These are phyloP conservation scores for Quadroppia sp. DNA, from an alignment of 2,888 invertebrate species.

Conservation along the genomic window DNA sequence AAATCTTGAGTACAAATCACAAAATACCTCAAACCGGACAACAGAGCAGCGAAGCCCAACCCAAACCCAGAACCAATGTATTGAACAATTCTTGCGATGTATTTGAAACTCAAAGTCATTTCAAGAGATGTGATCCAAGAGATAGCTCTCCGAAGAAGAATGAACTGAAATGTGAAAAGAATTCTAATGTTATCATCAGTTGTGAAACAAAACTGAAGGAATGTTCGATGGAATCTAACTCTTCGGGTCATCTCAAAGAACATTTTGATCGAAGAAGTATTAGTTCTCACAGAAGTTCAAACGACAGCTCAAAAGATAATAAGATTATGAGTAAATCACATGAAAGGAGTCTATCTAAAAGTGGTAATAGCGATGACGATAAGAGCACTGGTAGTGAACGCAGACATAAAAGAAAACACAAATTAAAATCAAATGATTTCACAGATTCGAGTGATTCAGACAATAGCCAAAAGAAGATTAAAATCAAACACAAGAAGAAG, in stretches of 20 bases:
- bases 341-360: background rate
- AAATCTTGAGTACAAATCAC: conserved; percentile 16
- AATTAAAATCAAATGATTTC: background rate
- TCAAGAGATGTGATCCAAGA: background rate
- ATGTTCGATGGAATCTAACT: too few species aligned
- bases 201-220: background rate
- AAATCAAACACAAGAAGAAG: conserved; percentile 36
- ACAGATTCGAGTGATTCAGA: background rate
- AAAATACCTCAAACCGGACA: conserved; percentile 14
- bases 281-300: conserved; percentile 23
- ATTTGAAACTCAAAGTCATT: background rate
- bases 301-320: background rate
- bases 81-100: background rate
- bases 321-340: background rate
- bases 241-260: background rate
- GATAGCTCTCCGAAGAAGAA: background rate
- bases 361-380: background rate
- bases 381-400: conserved; percentile 5
- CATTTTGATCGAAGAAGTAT: background rate
- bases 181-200: background rate
- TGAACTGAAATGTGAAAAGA: background rate
- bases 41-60: background rate
- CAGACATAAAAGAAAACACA: background rate
- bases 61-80: background rate
- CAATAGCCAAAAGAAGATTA: conserved; percentile 1